Evolutionary conservation across 23 tunicate species (phyloP).

Genomic region (Clavelina lepadiformis): DNA sequence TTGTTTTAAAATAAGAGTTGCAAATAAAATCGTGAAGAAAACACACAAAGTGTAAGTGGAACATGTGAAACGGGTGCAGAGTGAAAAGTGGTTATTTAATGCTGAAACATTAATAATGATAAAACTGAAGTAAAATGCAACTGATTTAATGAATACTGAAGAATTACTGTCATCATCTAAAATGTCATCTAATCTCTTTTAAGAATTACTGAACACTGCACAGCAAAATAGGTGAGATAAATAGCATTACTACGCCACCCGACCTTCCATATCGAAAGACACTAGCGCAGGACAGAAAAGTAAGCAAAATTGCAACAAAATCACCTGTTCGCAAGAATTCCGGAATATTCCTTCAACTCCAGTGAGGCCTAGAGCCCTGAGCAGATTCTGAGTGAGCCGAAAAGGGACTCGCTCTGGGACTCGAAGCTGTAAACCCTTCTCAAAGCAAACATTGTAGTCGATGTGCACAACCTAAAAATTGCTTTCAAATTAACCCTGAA

Average conservation of each 20-base stretch:
- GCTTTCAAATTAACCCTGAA: neutral
- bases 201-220: too few relatives aligned
- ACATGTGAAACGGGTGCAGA: neutral
- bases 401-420: conserved; percentile 97
- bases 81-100: neutral
- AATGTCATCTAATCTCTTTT: too few relatives aligned
- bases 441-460: conserved; percentile 99
- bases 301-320: too few relatives aligned
- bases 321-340: conserved; percentile 87
- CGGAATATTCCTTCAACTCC: conserved; percentile 89
- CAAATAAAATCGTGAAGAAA: too few relatives aligned
- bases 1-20: too few relatives aligned
- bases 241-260: too few relatives aligned
- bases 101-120: neutral
- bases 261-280: too few relatives aligned
- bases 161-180: too few relatives aligned
- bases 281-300: too few relatives aligned
- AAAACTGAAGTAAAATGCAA: neutral
- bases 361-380: conserved; percentile 74
- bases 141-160: too few relatives aligned
- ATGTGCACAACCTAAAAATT: conserved; percentile 96
- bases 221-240: too few relatives aligned
- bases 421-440: conserved; percentile 86
- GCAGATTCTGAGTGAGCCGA: conserved; percentile 85
- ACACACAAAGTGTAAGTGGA: too few relatives aligned